Base-by-base conservation (phyloP, 1,140 invertebrate genomes). In the Lasioglossum albipes region DNA sequence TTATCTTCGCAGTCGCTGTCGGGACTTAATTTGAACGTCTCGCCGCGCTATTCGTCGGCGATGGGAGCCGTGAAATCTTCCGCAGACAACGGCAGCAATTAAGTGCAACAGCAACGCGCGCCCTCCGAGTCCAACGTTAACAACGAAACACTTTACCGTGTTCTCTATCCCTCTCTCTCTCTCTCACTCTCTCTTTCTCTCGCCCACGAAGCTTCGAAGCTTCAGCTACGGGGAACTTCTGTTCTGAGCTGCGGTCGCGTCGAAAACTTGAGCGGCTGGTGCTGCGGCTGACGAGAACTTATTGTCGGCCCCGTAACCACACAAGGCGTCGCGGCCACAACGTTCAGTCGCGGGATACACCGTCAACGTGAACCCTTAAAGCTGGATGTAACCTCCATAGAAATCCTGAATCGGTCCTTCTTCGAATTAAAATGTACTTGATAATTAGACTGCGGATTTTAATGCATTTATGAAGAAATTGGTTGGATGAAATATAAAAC, bases 261-360 rank as follows among this genome's bases (percentile, higher is more conserved):
- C 82, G 73, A 79, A 81, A 84, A 86, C 74, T 87, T 80, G 74
- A 64, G 31, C 67, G 61, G 64, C 36, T 5, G 36, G 3, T 12
- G 45, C 75, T 86, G 82, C 75, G 85, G 73, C 78, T 82, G 78
- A 81, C 67, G 83, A 86, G 79, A 81, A 86, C 75, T 87, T 84
- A 84, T 86, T 75, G 85, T 84, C 78, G 67, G 42, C 66, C 36
- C 62, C 54, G 73, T 78, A 84, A 84, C 82, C 75, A 54, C 78
- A 82, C 78, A 71, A 74, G 71, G 66, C 18, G 57, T 59, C 57
- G 57, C 57, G 57, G 20, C 57, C 18, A 20, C 70, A 75, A 75
- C 59, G 64, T 45, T 52, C 49, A 69, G 59, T 54, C 79, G 70
- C 45, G 75, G 74, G 59, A 71, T 79, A 59, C 52, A 18, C 13